Conservation (phyloP, 2,797 vertebrate species). For the Babyrousa celebensis region DNA sequence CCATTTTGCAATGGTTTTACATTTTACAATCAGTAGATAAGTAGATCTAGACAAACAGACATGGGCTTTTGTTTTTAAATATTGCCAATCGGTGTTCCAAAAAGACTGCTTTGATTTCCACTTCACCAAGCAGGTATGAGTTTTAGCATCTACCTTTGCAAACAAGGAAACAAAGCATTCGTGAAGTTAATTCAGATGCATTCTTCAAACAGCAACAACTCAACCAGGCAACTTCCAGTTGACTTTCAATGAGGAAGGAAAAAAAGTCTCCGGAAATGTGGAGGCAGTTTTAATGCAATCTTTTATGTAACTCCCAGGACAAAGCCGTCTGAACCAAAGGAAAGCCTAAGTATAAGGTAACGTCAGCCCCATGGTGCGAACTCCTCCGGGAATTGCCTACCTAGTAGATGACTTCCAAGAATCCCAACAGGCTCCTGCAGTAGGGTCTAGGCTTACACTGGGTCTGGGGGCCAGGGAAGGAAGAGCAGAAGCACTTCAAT, state of each 20-base stretch:
- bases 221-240: neutral
- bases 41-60: neutral
- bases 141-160: slow-evolving; percentile 26
- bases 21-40: neutral
- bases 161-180: slow-evolving; percentile 44
- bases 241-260: neutral
- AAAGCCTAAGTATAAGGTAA: neutral
- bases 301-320: slow-evolving; percentile 56
- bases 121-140: neutral
- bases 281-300: neutral
- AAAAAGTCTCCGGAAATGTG: neutral
- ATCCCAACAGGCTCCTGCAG: neutral
- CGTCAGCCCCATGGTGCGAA: neutral
- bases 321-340: neutral
- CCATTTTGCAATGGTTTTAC: neutral
- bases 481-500: neutral
- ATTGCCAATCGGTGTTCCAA: neutral
- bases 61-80: neutral
- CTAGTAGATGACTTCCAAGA: neutral
- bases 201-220: neutral
- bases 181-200: neutral
- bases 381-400: neutral
- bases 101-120: neutral
- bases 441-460: neutral
- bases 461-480: too few relatives aligned